A percentile compares a stretch with the other conserved stretches of the same genome.
Conservation (phyloP, 2,113 vertebrate species). For the Chaetops frenatus region DNA sequence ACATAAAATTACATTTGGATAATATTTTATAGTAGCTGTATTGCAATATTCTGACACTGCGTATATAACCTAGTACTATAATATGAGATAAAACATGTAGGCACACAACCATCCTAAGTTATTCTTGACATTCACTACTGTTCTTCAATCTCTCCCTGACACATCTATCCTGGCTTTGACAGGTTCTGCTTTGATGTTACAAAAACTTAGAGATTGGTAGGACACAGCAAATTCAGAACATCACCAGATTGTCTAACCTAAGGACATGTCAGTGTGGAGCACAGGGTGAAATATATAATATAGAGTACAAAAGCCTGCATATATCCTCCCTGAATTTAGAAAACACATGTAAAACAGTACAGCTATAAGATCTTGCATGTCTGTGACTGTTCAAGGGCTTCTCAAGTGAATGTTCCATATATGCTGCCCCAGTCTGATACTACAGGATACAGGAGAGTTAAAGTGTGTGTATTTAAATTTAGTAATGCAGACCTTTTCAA, state of each 20-base stretch:
- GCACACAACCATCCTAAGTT: not conserved
- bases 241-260: not conserved
- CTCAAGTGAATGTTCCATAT: not conserved
- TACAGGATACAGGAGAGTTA: not conserved
- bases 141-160: not conserved
- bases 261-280: not conserved
- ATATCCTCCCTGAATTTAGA: not conserved
- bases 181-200: not conserved
- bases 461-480: slow-evolving; percentile 7
- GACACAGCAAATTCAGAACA: not conserved
- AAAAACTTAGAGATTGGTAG: not conserved
- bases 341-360: not conserved
- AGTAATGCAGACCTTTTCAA: not conserved
- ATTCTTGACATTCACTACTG: not conserved
- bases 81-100: not conserved
- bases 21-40: not conserved
- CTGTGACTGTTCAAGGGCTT: not conserved
- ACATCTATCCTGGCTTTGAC: not conserved
- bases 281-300: not conserved
- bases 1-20: not conserved
- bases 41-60: not conserved
- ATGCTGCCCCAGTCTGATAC: not conserved
- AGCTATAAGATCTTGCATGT: not conserved
- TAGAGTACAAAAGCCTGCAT: not conserved
- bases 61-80: not conserved